Evolutionary conservation across 2,888 invertebrate species (phyloP), one percentile per base, ranked within the genome.

Genomic region (Plagodis pulveraria): DNA sequence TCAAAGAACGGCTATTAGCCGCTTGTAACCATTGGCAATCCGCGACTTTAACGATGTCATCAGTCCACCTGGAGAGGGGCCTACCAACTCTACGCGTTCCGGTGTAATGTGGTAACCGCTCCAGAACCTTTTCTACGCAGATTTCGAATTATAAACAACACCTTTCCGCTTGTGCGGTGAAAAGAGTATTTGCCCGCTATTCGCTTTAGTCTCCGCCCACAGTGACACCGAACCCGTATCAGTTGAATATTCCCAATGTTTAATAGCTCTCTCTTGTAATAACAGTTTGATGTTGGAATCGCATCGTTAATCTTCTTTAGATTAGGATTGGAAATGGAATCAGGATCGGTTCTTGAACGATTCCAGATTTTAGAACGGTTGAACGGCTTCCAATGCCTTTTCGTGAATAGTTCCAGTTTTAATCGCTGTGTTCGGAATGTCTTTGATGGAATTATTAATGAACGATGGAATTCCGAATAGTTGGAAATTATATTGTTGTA

Each of bases 231-330:
- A 63, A 41, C 60, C 58, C 56, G 33, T 50, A 49, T 34, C 59
- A 69, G 75, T 74, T 72, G 75, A 74, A 76, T 78, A 77, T 78
- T 75, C 72, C 71, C 71, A 63, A 73, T 74, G 76, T 71, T 69
- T 61, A 51, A 50, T 47, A 70, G 74, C 69, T 75, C 70, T 59
- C 56, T 66, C 66, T 66, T 55, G 66, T 75, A 76, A 77, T 77
- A 77, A 73, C 76, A 71, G 70, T 76, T 77, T 73, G 69, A 74
- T 71, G 61, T 64, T 62, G 58, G 59, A 58, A 62, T 58, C 47
- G 41, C 44, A 63, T 43, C 47, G 47, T 44, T 53, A 58, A 56
- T 58, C 42, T 51, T 6, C 22, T 50, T 22, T 44, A 12, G 47
- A 54, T 54, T 54, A 48, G 48, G 35, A 46, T 11, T 43, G 8